Evolutionary conservation across 2,113 vertebrate genomes (phyloP), one percentile per base, ranked within the genome.

Genomic region (Tricholaema leucomelas): DNA sequence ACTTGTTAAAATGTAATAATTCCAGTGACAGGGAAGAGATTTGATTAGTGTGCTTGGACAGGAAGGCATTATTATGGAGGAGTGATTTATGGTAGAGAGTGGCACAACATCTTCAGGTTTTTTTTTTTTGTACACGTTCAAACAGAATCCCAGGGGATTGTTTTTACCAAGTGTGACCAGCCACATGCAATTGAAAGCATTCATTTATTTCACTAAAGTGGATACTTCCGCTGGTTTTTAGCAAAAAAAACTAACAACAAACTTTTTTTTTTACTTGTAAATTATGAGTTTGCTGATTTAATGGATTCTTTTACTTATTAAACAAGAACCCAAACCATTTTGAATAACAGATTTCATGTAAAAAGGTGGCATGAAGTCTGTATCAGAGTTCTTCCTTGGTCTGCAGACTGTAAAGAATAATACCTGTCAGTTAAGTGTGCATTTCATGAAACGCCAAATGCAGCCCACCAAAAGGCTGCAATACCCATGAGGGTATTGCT

Each of bases 1-100:
- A 87, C 88, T 82, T 96, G 94, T 94, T 96, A 94, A 95, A 95
- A 94, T 94, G 84, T 94, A 96, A 93, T 96, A 96, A 96, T 91
- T 96, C 38, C 75, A 89, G 36, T 95, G 95, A 94, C 92, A 94
- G 56, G 81, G 74, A 80, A 87, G 92, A 94, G 84, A 85, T 93
- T 94, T 95, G 93, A 96, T 96, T 94, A 96, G 94, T 96, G 81
- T 91, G 78, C 87, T 94, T 95, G 67, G 64, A 80, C 92, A 96
- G 91, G 67, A 95, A 91, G 78, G 24, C 64, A 89, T 94, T 92
- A 91, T 64, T 52, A 91, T 91, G 84, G 75, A 87, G 78, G 35
- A 94, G 30, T 96, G 91, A 96, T 96, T 96, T 95, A 93, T 95
- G 66, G 33, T n/a, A 35, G 3, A 48, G 16, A 80, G 60, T 16